Conservation (phyloP, 2,113 vertebrate genomes). For the Cygnus buccinator region DNA sequence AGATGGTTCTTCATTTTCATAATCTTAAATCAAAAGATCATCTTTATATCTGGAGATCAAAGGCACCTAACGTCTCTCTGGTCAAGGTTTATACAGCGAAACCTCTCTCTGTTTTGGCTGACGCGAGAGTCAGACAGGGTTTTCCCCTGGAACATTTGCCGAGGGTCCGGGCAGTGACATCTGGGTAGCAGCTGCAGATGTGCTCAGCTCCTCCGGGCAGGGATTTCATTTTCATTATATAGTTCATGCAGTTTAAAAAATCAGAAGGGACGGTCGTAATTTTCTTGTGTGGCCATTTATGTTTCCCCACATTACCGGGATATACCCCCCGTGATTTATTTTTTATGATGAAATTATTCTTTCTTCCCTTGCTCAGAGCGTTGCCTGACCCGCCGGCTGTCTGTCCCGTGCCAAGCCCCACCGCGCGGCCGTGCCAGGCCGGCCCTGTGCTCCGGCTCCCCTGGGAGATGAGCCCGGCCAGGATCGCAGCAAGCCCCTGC, state of each 20-base stretch:
- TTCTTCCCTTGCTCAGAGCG: background rate
- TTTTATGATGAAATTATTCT: background rate
- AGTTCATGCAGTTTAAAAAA: background rate
- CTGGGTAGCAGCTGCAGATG: slow-evolving; percentile 59
- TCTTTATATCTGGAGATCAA: slow-evolving; percentile 52
- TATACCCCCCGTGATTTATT: fast-evolving
- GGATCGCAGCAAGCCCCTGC: background rate
- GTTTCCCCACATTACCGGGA: background rate
- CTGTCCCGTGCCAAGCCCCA: background rate
- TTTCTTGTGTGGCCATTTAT: background rate
- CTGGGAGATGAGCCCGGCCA: background rate
- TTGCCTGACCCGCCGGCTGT: background rate
- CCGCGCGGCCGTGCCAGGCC: background rate
- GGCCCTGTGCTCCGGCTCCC: fast-evolving
- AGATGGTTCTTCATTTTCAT: slow-evolving; percentile 41
- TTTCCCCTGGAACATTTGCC: slow-evolving; percentile 36
- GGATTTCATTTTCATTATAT: background rate
- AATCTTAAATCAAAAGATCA: slow-evolving; percentile 53
- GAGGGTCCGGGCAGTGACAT: background rate
- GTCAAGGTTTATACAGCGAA: background rate
- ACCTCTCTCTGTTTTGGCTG: slow-evolving; percentile 5
- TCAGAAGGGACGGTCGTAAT: background rate
- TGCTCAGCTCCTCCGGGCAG: slow-evolving; percentile 1
- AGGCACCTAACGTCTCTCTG: background rate
- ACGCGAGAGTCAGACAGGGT: background rate